phyloP scores from a whole-genome alignment of 2,888 invertebrate species.

The Junonia oenone region DNA sequence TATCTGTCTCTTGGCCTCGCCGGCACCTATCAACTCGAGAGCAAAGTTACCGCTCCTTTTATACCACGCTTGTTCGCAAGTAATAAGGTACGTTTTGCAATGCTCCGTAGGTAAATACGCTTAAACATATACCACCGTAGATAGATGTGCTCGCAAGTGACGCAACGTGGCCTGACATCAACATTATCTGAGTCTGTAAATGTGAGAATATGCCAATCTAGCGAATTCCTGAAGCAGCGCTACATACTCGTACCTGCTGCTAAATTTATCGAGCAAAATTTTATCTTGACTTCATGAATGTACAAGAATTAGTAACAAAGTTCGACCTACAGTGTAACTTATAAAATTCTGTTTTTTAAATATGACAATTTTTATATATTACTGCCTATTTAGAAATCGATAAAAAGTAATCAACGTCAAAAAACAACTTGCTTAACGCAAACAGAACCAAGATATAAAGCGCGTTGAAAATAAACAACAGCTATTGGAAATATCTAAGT shows the following conservation, averaged over 20 bases:
- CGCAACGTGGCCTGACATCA: conserved; percentile 38
- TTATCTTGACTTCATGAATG: not conserved
- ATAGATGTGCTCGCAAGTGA: conserved; percentile 47
- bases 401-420: not conserved
- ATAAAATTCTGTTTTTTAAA: no score
- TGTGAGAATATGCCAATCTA: conserved; percentile 25
- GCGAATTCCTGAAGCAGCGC: conserved; percentile 5
- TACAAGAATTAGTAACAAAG: no score
- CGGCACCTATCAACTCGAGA: conserved; percentile 48
- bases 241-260: not conserved
- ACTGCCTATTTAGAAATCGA: no score
- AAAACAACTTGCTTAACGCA: not conserved
- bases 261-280: not conserved
- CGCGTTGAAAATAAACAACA: not conserved
- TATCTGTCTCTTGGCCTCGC: conserved; percentile 59
- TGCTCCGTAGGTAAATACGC: conserved; percentile 7
- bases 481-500: conserved; percentile 7
- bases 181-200: conserved; percentile 25
- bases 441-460: not conserved
- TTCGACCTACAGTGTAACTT: no score
- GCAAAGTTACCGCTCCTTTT: conserved; percentile 25
- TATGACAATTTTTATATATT: no score
- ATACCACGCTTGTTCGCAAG: conserved; percentile 5
- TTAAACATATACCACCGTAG: conserved; percentile 39
- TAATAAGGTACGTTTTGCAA: conserved; percentile 32